Base-by-base conservation (phyloP, 1,140 invertebrate species). In the Drosophila tropicalis region DNA sequence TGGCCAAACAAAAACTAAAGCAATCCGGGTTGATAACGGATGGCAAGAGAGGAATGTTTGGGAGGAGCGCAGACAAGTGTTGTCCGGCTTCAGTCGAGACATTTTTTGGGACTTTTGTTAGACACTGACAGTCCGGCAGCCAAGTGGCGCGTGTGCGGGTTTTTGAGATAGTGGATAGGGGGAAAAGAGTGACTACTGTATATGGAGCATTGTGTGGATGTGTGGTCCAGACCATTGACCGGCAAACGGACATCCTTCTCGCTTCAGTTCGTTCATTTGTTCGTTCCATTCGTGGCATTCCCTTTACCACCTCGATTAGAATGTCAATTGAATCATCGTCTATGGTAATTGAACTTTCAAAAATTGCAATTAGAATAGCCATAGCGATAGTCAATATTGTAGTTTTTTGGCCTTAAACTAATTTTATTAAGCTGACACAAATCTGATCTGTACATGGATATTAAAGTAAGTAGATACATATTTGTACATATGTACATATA, bases 281-380 rank as follows among this genome's bases (percentile, higher is more conserved):
- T 39, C 36, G 36, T 39, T 39, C 36, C 12, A 39, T 39, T 29
- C 29, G 29, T 39, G 10, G 47, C 55, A 70, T 64, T 65, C 70
- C 67, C 34, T 65, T 66, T 67, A 39, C 7, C 22, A 34, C 41
- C 40, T 29, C 64, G 47, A 36, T 72, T 63, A 65, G 78, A 69
- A 86, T 86, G 78, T 86, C 82, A 85, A 85, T 86, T 86, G 81
- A 86, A 84, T 81, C 78, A 84, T 78, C 73, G 76, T 76, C 72
- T 41, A 29, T 60, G 25, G 51, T 40, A 85, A 77, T 84, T 76
- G 76, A 84, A 72, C 67, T 61, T 71, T 55, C 39, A 73, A 79
- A 83, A 75, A 60, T 51, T 62, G 67, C 70, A 77, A 81, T 86
- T 85, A 81, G 67, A 73, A 76, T 81, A 3, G 76, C 60, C 61